Evolutionary conservation across 2,888 invertebrate genomes (phyloP).

Genomic region (Pyrrhia umbra): DNA sequence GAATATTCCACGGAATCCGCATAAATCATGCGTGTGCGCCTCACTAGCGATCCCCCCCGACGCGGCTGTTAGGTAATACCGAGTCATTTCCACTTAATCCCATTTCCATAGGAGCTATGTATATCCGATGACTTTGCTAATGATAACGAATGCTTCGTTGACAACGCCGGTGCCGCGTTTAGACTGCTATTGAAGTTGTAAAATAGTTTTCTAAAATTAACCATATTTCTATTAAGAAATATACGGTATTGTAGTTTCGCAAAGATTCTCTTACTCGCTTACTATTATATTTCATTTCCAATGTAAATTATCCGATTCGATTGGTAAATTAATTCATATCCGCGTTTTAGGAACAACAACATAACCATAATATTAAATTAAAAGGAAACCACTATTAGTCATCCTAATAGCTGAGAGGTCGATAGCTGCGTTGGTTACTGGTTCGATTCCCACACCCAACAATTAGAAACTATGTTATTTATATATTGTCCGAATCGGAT

Average conservation of each 20-base stretch:
- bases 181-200: conserved; percentile 12
- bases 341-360: too few species aligned
- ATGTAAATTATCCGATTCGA: not conserved
- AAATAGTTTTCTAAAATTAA: not conserved
- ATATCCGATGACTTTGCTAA: conserved; percentile 70
- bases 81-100: conserved; percentile 77
- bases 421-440: too few species aligned
- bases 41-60: conserved; percentile 54
- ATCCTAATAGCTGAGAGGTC: too few species aligned
- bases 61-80: conserved; percentile 75
- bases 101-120: conserved; percentile 72
- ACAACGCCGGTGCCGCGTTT: conserved; percentile 33
- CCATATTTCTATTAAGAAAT: not conserved
- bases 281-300: not conserved
- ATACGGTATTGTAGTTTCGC: not conserved
- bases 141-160: conserved; percentile 28
- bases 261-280: not conserved
- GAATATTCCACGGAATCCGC: conserved; percentile 10
- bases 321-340: not conserved
- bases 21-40: conserved; percentile 25
- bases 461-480: too few species aligned
- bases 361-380: too few species aligned
- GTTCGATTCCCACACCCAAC: too few species aligned
- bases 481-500: too few species aligned
- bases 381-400: too few species aligned